Percentiles rank a stretch among this genome's conserved stretches.
These are phyloP conservation scores for Spilarctia lutea DNA, from an alignment of 2,888 invertebrate species.

Conservation along the genomic window DNA sequence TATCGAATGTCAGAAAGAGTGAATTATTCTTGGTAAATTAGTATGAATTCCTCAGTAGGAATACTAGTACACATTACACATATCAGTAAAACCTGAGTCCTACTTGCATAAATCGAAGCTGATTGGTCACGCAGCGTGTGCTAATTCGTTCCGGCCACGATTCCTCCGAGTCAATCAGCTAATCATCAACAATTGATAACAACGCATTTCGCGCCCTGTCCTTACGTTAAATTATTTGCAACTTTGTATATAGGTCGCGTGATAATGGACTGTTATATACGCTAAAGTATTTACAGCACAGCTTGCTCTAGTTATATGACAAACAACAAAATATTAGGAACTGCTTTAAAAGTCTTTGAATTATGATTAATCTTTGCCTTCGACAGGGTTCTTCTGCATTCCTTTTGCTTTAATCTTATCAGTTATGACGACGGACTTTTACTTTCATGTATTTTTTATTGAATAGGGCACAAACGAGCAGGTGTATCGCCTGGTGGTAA, in stretches of 20 bases:
- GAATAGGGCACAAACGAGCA: no score
- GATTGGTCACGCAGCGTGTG: slow-evolving; percentile 68
- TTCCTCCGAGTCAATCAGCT: slow-evolving; percentile 55
- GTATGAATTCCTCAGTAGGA: slow-evolving; percentile 8
- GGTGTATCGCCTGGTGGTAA: no score
- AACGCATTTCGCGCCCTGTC: slow-evolving; percentile 48
- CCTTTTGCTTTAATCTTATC: background rate
- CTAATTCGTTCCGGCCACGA: slow-evolving; percentile 68
- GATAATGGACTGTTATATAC: slow-evolving; percentile 21
- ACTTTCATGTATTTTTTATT: no score
- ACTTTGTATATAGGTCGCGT: slow-evolving; percentile 25
- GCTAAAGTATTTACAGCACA: slow-evolving; percentile 2
- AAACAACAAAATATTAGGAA: background rate
- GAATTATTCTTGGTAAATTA: background rate
- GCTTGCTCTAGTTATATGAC: background rate
- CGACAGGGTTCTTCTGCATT: background rate
- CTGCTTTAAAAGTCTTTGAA: background rate
- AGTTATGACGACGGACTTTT: background rate
- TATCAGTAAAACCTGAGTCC: slow-evolving; percentile 17
- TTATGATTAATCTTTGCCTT: background rate
- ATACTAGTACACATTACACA: slow-evolving; percentile 21
- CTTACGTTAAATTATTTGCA: slow-evolving; percentile 27
- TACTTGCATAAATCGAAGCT: slow-evolving; percentile 58
- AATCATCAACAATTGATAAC: slow-evolving; percentile 61
- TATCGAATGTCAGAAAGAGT: background rate